Evolutionary conservation across 1,140 invertebrate species (phyloP), one percentile per base, ranked within the genome.

Genomic region (Marisa cornuarietis): DNA sequence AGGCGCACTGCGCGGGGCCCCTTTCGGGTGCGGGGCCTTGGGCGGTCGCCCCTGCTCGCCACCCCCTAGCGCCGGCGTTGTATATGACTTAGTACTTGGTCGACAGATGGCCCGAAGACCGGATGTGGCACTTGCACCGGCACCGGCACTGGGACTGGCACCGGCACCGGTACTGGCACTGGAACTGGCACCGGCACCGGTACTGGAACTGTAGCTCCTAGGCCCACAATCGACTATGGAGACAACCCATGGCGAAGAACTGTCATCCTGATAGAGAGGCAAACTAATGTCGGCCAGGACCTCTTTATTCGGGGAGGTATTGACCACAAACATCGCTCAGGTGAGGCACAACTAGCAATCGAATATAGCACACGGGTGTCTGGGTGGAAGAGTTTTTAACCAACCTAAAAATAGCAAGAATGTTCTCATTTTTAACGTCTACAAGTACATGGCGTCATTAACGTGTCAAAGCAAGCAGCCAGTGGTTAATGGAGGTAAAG

Each of bases 301-400:
- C 61, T 93, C n/a, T 92, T 92, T 83, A 87, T 93, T 68, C 80
- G 92, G 73, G 92, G 92, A 24, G 92, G 92, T 42, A 89, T 92
- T 54, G 89, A 85, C 61, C 84, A 86, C 66, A 58, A 65, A 14
- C 84, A 85, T 24, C 79, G 82, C 76, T 58, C 84, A 71, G 86
- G 87, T 88, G 79, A 31, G 31, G 49, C 24, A 9, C 10, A 1
- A 24, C 16, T 75, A 54, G 13, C 18, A 24, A 74, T 51, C n/a
- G 22, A 13, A 16, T 74, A 24, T 18, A 74, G 31, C 31, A 0
- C 31, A 42, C n/a, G 14, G 2, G 31, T 58, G n/a, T 49, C 0
- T 49, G 31, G 31, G 31, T 42, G 31, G 31, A 6, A 2, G 31
- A n/a, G n/a, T n/a, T n/a, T n/a, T n/a, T n/a, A 42, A 42, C 31